Evolutionary conservation across 2,113 vertebrate species (phyloP), one percentile per base, ranked within the genome.

Genomic region (Thermophis baileyi): DNA sequence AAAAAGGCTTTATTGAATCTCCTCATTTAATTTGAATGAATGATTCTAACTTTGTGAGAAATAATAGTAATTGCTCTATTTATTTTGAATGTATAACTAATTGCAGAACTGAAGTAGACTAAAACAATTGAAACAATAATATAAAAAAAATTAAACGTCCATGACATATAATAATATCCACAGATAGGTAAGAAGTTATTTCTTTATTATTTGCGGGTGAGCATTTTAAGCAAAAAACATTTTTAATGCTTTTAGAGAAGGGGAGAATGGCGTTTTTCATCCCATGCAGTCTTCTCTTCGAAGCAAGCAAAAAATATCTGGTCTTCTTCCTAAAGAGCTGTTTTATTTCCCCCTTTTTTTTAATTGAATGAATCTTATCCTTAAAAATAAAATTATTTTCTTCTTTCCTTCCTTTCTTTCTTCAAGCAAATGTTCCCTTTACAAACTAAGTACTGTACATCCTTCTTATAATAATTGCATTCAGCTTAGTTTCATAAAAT

Each of bases 401-500:
- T 92, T 27, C 24, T 25, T 27, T 27, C 55, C 24, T 57, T 90
- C 93, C 89, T 93, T 92, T 87, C 90, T 94, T 92, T 85, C 87
- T 63, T 94, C 6, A 8, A 49, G 22, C 90, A 53, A 93, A 92
- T 91, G 25, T 92, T 96, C 88, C 94, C 81, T 60, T 93, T 93
- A 94, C 85, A 93, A 81, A 94, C 54, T 49, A 93, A 95, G 57
- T 60, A 11, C 9, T 27, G 90, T 95, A 54, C 88, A 96, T 94
- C 85, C 86, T 94, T 60, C 93, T 54, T 94, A 46, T 95, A 94
- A 96, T 96, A 91, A 87, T 89, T 92, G 94, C 92, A 60, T 90
- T 63, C 93, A 60, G 94, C 95, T 96, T 95, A 91, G 93, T 94
- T 94, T 89, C 74, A 94, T 10, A 16, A 90, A 96, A 44, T 1